Conservation (phyloP, 2,113 vertebrate species). For the Hippolais icterina region DNA sequence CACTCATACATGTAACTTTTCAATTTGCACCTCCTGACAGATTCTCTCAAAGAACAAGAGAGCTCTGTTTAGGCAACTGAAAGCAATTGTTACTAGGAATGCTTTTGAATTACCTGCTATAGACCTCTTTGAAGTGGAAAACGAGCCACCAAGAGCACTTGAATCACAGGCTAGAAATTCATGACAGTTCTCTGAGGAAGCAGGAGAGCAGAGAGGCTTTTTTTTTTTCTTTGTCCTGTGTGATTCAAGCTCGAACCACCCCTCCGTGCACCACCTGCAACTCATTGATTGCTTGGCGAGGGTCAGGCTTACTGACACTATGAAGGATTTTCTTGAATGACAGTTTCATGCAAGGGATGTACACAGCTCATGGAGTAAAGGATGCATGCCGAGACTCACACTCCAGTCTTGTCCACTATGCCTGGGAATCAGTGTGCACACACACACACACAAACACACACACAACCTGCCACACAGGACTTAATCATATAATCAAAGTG, state of each 20-base stretch:
- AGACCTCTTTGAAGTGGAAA: background rate
- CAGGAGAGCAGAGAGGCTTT: background rate
- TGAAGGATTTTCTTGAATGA: background rate
- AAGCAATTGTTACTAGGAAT: background rate
- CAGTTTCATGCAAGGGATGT: background rate
- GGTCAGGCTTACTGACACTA: background rate
- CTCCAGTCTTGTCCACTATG: background rate
- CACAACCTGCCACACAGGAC: background rate
- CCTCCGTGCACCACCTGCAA: background rate
- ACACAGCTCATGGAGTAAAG: background rate
- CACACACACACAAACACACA: fast-evolving
- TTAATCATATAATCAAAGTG: background rate
- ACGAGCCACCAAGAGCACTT: background rate
- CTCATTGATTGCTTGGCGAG: background rate
- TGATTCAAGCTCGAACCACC: background rate
- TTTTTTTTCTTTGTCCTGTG: background rate
- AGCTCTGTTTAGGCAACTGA: background rate
- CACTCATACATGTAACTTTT: background rate
- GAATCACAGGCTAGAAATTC: background rate
- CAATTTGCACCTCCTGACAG: background rate
- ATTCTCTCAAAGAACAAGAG: background rate
- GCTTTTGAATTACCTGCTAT: background rate
- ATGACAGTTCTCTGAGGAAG: background rate
- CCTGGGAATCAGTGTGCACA: background rate
- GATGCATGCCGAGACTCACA: background rate